Conservation (phyloP, 1,140 invertebrate genomes). For the Gryon sp. region DNA sequence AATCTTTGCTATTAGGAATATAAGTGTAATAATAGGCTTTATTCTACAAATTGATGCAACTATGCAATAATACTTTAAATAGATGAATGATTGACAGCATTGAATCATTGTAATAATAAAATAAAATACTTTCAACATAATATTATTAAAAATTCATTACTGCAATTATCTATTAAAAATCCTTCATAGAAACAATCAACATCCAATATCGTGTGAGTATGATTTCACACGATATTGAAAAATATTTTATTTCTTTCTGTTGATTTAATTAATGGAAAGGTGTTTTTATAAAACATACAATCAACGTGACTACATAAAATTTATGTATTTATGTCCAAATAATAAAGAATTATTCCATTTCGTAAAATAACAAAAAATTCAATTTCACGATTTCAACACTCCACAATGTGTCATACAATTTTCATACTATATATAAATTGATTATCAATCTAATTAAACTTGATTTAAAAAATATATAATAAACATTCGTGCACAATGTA, state of each 20-base stretch:
- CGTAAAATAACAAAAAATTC: constrained; percentile 32
- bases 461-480: constrained; percentile 45
- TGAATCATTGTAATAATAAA: constrained; percentile 53
- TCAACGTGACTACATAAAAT: constrained; percentile 32
- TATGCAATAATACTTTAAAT: constrained; percentile 54
- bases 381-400: constrained; percentile 39
- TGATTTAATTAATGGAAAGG: not conserved
- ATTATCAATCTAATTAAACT: too few relatives aligned
- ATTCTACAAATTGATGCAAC: constrained; percentile 48
- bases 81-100: constrained; percentile 41
- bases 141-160: constrained; percentile 36
- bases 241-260: too few relatives aligned
- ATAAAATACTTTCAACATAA: constrained; percentile 56
- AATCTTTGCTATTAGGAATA: constrained; percentile 54
- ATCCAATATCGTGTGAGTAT: too few relatives aligned
- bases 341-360: constrained; percentile 31
- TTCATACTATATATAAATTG: too few relatives aligned
- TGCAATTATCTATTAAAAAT: too few relatives aligned
- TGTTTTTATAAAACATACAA: constrained; percentile 1
- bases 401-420: constrained; percentile 34
- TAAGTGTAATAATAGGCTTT: constrained; percentile 44
- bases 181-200: too few relatives aligned
- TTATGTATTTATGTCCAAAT: constrained; percentile 43
- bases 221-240: not conserved
- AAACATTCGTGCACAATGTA: constrained; percentile 24